Evolutionary conservation across 2,888 invertebrate species (phyloP).

Genomic region (Cyclophora albipunctata): DNA sequence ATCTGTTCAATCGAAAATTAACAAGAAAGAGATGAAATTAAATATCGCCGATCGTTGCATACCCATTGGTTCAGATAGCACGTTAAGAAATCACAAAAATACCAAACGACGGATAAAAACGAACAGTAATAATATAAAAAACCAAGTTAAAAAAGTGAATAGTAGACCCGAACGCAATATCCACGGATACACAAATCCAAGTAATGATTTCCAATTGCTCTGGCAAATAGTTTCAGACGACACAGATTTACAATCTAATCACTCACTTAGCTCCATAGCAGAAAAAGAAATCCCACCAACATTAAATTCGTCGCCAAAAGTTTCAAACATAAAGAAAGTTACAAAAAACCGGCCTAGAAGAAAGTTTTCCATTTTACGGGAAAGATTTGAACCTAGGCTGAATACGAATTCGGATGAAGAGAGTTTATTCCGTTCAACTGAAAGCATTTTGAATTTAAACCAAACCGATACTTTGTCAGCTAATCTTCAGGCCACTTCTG

Average conservation of each 20-base stretch:
- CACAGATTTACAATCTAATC: slow-evolving; percentile 52
- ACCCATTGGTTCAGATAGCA: slow-evolving; percentile 19
- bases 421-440: slow-evolving; percentile 54
- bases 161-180: slow-evolving; percentile 39
- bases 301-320: slow-evolving; percentile 33
- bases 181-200: slow-evolving; percentile 44
- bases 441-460: slow-evolving; percentile 40
- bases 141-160: slow-evolving; percentile 42
- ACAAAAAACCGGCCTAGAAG: slow-evolving; percentile 63
- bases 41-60: slow-evolving; percentile 6
- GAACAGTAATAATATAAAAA: slow-evolving; percentile 30
- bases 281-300: slow-evolving; percentile 41
- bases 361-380: slow-evolving; percentile 76
- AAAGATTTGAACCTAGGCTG: slow-evolving; percentile 72
- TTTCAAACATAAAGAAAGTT: slow-evolving; percentile 55
- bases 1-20: slow-evolving; percentile 36
- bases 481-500: background rate
- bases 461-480: slow-evolving; percentile 24
- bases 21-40: slow-evolving; percentile 35
- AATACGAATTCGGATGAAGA: slow-evolving; percentile 64
- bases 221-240: slow-evolving; percentile 66
- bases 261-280: slow-evolving; percentile 61
- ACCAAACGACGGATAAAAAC: slow-evolving; percentile 42
- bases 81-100: slow-evolving; percentile 34
- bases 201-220: slow-evolving; percentile 61